phyloP scores from a whole-genome alignment of 1,140 invertebrate species.

The Caenorhabditis brenneri region DNA sequence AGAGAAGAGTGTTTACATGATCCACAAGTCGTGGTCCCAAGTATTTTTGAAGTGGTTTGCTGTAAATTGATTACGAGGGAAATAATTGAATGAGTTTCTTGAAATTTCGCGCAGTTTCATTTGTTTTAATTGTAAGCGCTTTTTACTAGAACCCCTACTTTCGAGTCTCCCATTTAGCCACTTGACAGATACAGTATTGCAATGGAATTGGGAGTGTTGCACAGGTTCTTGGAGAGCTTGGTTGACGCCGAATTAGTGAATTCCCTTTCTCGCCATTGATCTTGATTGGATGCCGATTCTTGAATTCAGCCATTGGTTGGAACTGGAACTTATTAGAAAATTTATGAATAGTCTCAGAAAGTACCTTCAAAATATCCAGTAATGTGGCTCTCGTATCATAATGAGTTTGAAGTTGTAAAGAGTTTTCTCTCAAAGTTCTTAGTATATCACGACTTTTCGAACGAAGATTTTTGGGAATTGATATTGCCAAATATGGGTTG shows the following conservation, averaged over 20 bases:
- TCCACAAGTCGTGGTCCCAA: too few species aligned
- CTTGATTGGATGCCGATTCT: background rate
- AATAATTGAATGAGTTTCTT: too few species aligned
- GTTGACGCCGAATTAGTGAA: background rate
- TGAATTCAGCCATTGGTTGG: background rate
- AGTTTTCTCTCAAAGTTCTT: too few species aligned
- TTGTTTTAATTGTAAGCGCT: too few species aligned
- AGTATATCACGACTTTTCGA: background rate
- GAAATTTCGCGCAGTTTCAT: too few species aligned
- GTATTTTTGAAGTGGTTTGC: too few species aligned
- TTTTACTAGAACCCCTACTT: too few species aligned
- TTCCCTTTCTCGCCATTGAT: background rate
- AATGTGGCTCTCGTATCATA: background rate
- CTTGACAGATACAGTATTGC: conserved; percentile 12
- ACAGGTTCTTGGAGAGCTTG: background rate
- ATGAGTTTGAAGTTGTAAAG: background rate
- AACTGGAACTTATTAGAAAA: background rate
- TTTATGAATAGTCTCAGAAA: too few species aligned
- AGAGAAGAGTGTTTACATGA: too few species aligned
- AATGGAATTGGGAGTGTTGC: background rate
- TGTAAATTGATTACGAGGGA: too few species aligned
- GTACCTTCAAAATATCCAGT: too few species aligned
- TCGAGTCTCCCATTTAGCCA: background rate
- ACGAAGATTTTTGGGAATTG: background rate
- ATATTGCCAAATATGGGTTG: background rate